Conservation (phyloP, 2,888 invertebrate genomes). For the Stegana nigrithorax region DNA sequence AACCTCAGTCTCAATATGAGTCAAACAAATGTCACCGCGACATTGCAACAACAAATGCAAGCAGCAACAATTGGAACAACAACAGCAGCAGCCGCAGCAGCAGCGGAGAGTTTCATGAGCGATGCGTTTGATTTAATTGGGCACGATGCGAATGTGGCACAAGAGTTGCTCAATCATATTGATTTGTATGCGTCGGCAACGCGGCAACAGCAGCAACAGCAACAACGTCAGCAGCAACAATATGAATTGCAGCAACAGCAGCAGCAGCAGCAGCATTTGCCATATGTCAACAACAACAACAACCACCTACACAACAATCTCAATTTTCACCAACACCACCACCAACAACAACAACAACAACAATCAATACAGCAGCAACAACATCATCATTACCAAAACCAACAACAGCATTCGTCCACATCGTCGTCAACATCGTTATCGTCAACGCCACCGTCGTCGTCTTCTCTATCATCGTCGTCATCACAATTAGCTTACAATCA, state of each 20-base stretch:
- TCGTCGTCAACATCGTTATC: slow-evolving; percentile 46
- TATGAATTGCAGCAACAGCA: slow-evolving; percentile 43
- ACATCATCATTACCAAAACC: slow-evolving; percentile 35
- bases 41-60: neutral
- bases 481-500: slow-evolving; percentile 38
- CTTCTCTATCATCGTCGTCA: slow-evolving; percentile 31
- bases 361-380: slow-evolving; percentile 36
- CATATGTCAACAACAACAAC: slow-evolving; percentile 26
- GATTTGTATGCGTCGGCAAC: slow-evolving; percentile 51
- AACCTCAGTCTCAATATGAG: neutral
- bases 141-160: slow-evolving; percentile 43
- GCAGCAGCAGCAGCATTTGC: slow-evolving; percentile 33
- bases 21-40: slow-evolving; percentile 7
- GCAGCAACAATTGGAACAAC: slow-evolving; percentile 32
- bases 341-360: slow-evolving; percentile 24
- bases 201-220: slow-evolving; percentile 40
- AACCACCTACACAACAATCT: neutral
- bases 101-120: slow-evolving; percentile 51
- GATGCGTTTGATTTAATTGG: slow-evolving; percentile 50
- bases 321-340: neutral
- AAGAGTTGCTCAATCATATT: slow-evolving; percentile 56
- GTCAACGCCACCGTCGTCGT: slow-evolving; percentile 32
- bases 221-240: slow-evolving; percentile 38
- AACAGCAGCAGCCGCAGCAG: slow-evolving; percentile 27
- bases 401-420: slow-evolving; percentile 36